phyloP scores from a whole-genome alignment of 2,113 vertebrate genomes.

The Phyllostomus discolor region DNA sequence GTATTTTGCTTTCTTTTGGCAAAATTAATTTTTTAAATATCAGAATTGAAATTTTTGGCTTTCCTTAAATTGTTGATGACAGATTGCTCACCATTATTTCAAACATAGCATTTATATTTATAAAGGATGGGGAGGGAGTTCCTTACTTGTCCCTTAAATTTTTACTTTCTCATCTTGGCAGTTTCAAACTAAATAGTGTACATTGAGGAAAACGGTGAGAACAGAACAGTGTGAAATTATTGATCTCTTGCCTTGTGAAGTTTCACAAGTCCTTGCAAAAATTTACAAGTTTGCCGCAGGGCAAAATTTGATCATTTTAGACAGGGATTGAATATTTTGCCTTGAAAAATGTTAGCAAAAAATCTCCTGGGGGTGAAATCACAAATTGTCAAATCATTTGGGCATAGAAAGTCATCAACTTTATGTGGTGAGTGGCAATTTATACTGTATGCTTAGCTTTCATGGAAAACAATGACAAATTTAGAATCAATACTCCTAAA shows the following conservation, averaged over 20 bases:
- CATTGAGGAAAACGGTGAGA: constrained; percentile 1
- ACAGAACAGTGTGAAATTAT: constrained; percentile 46
- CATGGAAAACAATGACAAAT: constrained; percentile 68
- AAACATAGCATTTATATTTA: neutral
- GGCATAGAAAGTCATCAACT: constrained; percentile 73
- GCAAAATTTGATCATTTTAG: constrained; percentile 53
- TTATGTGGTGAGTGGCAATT: constrained; percentile 67
- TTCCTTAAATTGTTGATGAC: neutral
- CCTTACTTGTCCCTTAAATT: neutral
- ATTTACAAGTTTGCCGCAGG: constrained; percentile 62
- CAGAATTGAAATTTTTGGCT: constrained; percentile 51
- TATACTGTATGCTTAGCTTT: constrained; percentile 68
- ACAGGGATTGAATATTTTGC: constrained; percentile 71
- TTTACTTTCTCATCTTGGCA: constrained; percentile 49
- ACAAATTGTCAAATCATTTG: constrained; percentile 73
- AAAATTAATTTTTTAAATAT: constrained; percentile 44
- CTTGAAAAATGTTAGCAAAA: constrained; percentile 71
- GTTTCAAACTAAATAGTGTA: constrained; percentile 27
- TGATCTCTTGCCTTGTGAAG: constrained; percentile 50
- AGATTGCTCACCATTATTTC: neutral
- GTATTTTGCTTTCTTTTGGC: constrained; percentile 61
- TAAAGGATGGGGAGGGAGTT: neutral
- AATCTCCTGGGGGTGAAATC: constrained; percentile 51
- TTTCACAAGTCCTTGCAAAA: constrained; percentile 62
- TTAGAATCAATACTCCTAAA: constrained; percentile 71